A percentile compares a stretch with the other conserved stretches of the same genome.
Conservation (phyloP, 2,888 invertebrate species). For the Caenorhabditis afra region DNA sequence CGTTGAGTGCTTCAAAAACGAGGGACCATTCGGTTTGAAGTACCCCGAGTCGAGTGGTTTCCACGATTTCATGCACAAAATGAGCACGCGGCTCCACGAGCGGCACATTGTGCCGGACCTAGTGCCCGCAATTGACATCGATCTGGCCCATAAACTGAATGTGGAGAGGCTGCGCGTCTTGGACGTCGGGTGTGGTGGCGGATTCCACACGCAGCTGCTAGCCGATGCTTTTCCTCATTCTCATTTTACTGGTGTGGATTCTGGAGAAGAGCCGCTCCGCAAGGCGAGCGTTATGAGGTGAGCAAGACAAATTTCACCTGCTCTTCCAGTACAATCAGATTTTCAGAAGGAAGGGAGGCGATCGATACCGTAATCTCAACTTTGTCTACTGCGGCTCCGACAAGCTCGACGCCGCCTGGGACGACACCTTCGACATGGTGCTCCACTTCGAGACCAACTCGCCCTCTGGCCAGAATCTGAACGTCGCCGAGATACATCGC, state of each 20-base stretch:
- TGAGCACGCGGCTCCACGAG: constrained; percentile 65
- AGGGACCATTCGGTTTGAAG: constrained; percentile 69
- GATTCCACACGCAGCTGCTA: constrained; percentile 68
- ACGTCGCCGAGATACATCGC: constrained; percentile 64
- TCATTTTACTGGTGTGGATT: constrained; percentile 73
- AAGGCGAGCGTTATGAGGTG: too few relatives aligned
- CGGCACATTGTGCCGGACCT: constrained; percentile 69
- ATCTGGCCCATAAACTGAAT: constrained; percentile 43
- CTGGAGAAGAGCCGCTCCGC: constrained; percentile 40
- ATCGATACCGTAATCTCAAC: too few relatives aligned
- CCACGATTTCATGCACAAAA: constrained; percentile 64
- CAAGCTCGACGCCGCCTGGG: too few relatives aligned
- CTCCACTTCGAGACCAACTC: too few relatives aligned
- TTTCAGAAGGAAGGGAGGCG: too few relatives aligned
- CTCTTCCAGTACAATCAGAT: too few relatives aligned
- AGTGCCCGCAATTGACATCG: constrained; percentile 62
- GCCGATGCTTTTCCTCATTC: constrained; percentile 70
- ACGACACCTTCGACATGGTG: too few relatives aligned
- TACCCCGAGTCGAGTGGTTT: constrained; percentile 67
- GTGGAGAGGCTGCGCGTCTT: constrained; percentile 65
- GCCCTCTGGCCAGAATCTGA: too few relatives aligned
- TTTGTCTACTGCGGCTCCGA: too few relatives aligned
- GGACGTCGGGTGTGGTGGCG: constrained; percentile 75
- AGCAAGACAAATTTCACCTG: too few relatives aligned
- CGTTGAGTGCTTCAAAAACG: constrained; percentile 60